A percentile compares a stretch with the other conserved stretches of the same genome.
Evolutionary conservation across 2,888 invertebrate species (phyloP).

Genomic region (Erynnis tages): DNA sequence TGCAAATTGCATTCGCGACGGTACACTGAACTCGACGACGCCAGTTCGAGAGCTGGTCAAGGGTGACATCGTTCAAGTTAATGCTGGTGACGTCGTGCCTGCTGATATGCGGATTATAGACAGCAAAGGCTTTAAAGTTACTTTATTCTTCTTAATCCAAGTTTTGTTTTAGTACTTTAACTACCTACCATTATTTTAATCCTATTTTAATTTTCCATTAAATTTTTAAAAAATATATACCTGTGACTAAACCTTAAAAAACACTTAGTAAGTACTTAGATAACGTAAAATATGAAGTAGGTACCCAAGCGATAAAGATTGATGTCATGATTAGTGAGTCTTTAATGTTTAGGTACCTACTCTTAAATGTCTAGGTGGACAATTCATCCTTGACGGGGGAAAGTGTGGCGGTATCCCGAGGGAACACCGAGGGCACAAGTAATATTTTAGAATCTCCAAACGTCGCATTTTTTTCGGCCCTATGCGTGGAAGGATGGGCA

Average conservation of each 20-base stretch:
- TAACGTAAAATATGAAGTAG: too few species aligned
- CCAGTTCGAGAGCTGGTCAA: slow-evolving; percentile 94
- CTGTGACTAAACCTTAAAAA: too few species aligned
- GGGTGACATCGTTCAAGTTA: slow-evolving; percentile 93
- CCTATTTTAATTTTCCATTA: too few species aligned
- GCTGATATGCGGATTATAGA: slow-evolving; percentile 98
- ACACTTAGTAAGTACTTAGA: too few species aligned
- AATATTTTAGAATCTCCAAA: slow-evolving; percentile 96
- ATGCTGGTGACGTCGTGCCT: slow-evolving; percentile 98
- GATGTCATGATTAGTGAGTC: too few species aligned
- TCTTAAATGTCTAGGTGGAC: slow-evolving; percentile 83
- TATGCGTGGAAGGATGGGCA: slow-evolving; percentile 95
- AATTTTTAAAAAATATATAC: too few species aligned
- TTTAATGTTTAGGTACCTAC: neutral
- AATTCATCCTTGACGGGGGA: slow-evolving; percentile 97
- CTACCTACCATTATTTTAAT: too few species aligned
- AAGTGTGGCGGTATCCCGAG: slow-evolving; percentile 93
- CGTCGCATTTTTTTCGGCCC: slow-evolving; percentile 96
- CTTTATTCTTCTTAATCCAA: neutral
- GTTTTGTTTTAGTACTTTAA: too few species aligned
- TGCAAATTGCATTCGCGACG: slow-evolving; percentile 94
- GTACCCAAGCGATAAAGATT: too few species aligned
- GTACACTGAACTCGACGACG: slow-evolving; percentile 87
- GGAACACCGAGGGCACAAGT: slow-evolving; percentile 92
- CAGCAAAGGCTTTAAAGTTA: slow-evolving; percentile 92